These are phyloP conservation scores for Heliconius sara DNA, from an alignment of 2,888 invertebrate genomes.

Conservation along the genomic window DNA sequence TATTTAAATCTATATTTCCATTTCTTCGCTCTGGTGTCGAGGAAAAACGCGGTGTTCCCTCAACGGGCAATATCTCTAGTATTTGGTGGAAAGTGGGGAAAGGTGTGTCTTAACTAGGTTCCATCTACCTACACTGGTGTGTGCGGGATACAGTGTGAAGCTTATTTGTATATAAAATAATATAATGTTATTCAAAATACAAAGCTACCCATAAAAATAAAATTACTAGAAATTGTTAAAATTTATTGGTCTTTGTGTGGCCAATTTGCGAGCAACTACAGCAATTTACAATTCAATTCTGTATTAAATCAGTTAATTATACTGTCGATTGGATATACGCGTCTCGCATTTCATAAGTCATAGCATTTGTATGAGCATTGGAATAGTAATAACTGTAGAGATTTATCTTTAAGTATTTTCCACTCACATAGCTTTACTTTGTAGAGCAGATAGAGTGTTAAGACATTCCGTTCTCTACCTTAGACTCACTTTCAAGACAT, in stretches of 20 bases:
- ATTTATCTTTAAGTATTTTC: not conserved
- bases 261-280: constrained; percentile 22
- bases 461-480: not conserved
- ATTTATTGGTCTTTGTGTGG: constrained; percentile 4
- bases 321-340: constrained; percentile 21
- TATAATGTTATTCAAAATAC: too few relatives aligned
- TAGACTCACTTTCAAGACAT: too few relatives aligned
- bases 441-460: not conserved
- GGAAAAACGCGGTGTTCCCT: too few relatives aligned
- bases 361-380: not conserved
- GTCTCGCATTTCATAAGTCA: not conserved
- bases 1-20: too few relatives aligned
- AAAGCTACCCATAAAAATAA: not conserved
- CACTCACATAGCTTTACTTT: too few relatives aligned
- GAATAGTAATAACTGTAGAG: not conserved
- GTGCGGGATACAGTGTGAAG: too few relatives aligned
- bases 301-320: constrained; percentile 31
- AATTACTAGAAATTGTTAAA: not conserved
- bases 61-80: too few relatives aligned
- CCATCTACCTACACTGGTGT: too few relatives aligned
- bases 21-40: too few relatives aligned
- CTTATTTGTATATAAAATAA: too few relatives aligned
- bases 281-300: constrained; percentile 28
- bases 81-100: too few relatives aligned
- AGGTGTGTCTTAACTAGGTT: too few relatives aligned